Conservation (phyloP, 1,140 invertebrate species). For the Apis cerana region DNA sequence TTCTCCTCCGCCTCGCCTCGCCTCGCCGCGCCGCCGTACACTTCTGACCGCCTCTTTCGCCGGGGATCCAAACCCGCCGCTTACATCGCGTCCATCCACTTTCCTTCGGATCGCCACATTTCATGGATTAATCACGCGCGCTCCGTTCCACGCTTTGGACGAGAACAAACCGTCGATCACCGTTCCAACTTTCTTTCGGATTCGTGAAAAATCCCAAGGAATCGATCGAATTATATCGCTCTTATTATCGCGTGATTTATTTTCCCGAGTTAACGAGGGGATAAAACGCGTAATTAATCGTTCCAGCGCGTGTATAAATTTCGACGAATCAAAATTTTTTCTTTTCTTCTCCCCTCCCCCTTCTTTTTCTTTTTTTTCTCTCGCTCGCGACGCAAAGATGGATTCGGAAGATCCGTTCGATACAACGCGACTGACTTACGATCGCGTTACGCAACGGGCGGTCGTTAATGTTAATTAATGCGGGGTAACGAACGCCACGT, state of each 20-base stretch:
- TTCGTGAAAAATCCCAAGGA: neutral
- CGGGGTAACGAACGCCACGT: constrained; percentile 15
- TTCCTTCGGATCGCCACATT: constrained; percentile 24
- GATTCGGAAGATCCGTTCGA: no score
- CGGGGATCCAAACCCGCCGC: constrained; percentile 29
- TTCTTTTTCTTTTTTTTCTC: no score
- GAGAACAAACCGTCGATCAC: neutral
- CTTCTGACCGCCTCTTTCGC: constrained; percentile 57
- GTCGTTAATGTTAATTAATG: constrained; percentile 35
- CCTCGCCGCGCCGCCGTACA: constrained; percentile 53
- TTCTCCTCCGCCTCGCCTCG: constrained; percentile 59
- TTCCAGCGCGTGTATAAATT: no score
- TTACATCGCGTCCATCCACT: constrained; percentile 30
- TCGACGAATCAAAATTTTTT: no score
- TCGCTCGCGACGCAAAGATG: no score
- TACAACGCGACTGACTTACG: no score
- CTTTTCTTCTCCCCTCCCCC: no score
- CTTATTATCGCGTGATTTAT: no score
- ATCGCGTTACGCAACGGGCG: neutral
- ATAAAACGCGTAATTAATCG: no score
- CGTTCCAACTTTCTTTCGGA: neutral
- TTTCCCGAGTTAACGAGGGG: no score
- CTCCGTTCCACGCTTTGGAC: no score
- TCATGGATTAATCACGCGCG: constrained; percentile 18
- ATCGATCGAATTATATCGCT: no score